Percentiles rank a stretch among this genome's conserved stretches.
Evolutionary conservation across 30 jellyfish, hydroid and myxozoan genomes (phyloP).

Genomic region (Turritopsis rubra): DNA sequence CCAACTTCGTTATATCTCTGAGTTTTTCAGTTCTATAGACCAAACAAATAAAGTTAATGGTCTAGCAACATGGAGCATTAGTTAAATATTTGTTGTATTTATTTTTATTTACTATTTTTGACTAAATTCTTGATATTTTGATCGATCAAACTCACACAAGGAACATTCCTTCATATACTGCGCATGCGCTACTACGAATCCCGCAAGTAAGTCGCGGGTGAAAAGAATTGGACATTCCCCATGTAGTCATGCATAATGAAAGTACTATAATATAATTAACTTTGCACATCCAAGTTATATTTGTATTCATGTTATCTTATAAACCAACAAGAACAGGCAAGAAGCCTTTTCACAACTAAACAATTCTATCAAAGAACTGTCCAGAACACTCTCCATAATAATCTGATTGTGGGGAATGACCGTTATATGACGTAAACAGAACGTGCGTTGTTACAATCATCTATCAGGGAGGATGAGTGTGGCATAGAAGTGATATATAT

Average conservation of each 20-base stretch:
- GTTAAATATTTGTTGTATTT: background rate
- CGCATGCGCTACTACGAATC: constrained; percentile 16
- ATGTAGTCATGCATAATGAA: background rate
- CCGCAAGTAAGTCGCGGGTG: constrained; percentile 20
- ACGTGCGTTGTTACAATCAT: too few species aligned
- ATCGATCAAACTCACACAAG: background rate
- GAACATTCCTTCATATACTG: background rate
- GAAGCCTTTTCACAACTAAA: background rate
- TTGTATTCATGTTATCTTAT: too few species aligned
- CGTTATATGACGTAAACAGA: background rate
- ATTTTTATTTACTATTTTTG: background rate
- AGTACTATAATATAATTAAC: background rate
- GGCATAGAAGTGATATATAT: too few species aligned
- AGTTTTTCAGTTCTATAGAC: background rate
- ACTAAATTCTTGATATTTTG: background rate
- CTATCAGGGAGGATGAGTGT: background rate
- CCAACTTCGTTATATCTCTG: background rate
- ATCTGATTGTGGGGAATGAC: background rate
- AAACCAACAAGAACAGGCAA: background rate
- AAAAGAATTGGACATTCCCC: constrained; percentile 4
- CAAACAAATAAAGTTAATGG: background rate
- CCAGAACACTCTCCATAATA: too few species aligned
- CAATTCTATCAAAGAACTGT: background rate
- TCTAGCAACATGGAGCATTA: background rate
- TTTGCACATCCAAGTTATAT: too few species aligned